Base-by-base conservation (phyloP, 2,888 invertebrate genomes). In the Willowsia nigromaculata region DNA sequence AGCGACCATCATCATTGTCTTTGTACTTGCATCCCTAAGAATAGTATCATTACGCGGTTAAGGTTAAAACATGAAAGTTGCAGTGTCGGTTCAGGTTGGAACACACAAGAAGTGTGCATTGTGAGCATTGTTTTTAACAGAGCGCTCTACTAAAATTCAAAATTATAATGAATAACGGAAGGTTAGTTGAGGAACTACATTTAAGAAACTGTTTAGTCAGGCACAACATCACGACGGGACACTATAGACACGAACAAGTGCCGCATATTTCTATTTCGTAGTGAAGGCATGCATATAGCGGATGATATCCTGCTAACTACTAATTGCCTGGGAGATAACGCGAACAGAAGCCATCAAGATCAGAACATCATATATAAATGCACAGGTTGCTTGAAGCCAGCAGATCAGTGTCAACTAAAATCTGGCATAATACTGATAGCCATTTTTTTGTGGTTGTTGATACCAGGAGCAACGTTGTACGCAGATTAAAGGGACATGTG, bases 51-150 rank as follows among this genome's bases (percentile, higher is more conserved):
- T 85, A 85, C 65, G 87, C 82, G 88, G 88, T 83, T 88, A 88
- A 88, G 88, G 88, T 83, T 88, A 88, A 88, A 78, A 76, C 88
- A 84, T 88, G 76, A 81, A 40, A 22, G 83, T 68, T 13, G 5
- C 68, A 18, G 5, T 25, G 40, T 65, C 27, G 40, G 33, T 53
- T 37, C 56, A 65, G 30, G 65, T 4, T 68, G 15, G 50, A 47
- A 68, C 65, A 78, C 78, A 33, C 53, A 53, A 37, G 53, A 78
- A 33, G 37, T n/a, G 27, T 47, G 62, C 30, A 76, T 74, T 1
- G 27, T 47, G 18, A 9, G 22, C 25, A 68, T 37, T 68, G 40
- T 74, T 74, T 74, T 74, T 43, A 3, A 7, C 22, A 27, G 2
- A 71, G 43, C 13, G 18, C 22, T 18, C 15, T 18, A 25, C 40